These are phyloP conservation scores for Boleophthalmus pectinirostris DNA, from an alignment of 2,113 vertebrate genomes.

Conservation along the genomic window DNA sequence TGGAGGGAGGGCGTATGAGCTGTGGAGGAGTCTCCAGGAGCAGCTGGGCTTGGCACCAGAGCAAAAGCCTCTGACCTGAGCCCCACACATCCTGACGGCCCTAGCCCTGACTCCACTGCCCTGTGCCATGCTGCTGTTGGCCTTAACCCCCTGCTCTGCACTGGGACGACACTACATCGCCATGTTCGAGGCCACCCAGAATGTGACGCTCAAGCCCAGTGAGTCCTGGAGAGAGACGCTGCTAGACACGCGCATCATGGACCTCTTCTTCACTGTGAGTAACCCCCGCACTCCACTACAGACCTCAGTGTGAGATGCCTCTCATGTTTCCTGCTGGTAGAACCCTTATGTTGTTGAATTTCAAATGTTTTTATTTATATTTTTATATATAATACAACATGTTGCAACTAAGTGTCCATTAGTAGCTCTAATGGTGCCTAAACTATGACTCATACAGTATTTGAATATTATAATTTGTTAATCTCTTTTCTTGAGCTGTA, in stretches of 20 bases:
- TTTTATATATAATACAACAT: too few relatives aligned
- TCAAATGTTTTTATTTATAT: too few relatives aligned
- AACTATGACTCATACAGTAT: too few relatives aligned
- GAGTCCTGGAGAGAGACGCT: conserved; percentile 97
- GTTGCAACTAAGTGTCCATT: too few relatives aligned
- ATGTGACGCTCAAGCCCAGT: conserved; percentile 96
- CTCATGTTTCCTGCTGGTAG: too few relatives aligned
- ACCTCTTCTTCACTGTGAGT: conserved; percentile 99
- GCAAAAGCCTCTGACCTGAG: neutral
- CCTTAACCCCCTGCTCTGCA: conserved; percentile 92
- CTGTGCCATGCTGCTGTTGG: conserved; percentile 84
- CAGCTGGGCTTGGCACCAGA: conserved; percentile 11
- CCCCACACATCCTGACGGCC: conserved; percentile 42
- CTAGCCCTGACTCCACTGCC: neutral
- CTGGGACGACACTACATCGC: conserved; percentile 99
- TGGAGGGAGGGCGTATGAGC: neutral
- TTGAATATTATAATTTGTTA: too few relatives aligned
- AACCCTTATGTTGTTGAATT: too few relatives aligned
- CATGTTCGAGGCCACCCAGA: conserved; percentile 99
- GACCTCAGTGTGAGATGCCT: too few relatives aligned
- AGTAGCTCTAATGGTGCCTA: too few relatives aligned
- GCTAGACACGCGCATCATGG: conserved; percentile 97
- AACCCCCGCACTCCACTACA: neutral
- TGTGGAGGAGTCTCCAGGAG: neutral
- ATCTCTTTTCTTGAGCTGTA: too few relatives aligned